Percentiles rank a stretch among this genome's conserved stretches.
These are phyloP conservation scores for Andrena bucephala DNA, from an alignment of 2,888 invertebrate species.

Conservation along the genomic window DNA sequence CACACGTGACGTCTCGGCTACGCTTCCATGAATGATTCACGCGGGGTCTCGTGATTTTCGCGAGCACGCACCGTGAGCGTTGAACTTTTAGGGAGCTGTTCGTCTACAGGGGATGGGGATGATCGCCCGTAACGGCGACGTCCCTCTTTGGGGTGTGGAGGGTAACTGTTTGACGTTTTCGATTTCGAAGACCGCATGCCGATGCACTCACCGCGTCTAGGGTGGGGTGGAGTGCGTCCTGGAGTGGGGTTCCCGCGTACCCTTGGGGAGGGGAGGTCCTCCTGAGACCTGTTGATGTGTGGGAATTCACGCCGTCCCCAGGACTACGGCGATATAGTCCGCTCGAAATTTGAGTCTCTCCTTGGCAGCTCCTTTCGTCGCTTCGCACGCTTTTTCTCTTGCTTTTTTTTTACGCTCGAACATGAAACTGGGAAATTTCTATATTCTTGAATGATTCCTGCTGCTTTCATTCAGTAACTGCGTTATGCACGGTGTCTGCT, in stretches of 20 bases:
- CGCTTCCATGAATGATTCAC: neutral
- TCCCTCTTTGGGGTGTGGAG: slow-evolving; percentile 77
- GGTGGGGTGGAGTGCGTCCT: slow-evolving; percentile 69
- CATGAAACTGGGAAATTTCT: slow-evolving; percentile 13
- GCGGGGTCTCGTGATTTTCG: neutral
- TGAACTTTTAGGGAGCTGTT: neutral
- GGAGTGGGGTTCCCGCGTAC: slow-evolving; percentile 74
- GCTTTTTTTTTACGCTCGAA: neutral
- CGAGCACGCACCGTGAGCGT: neutral
- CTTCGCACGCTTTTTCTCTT: slow-evolving; percentile 16
- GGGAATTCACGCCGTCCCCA: slow-evolving; percentile 82
- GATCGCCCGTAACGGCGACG: slow-evolving; percentile 62
- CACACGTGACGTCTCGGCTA: slow-evolving; percentile 16
- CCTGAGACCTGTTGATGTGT: slow-evolving; percentile 84
- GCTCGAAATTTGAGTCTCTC: slow-evolving; percentile 61
- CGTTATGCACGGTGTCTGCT: no score
- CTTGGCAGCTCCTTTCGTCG: slow-evolving; percentile 9
- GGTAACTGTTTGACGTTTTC: slow-evolving; percentile 85
- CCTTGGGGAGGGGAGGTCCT: slow-evolving; percentile 76
- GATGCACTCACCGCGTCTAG: slow-evolving; percentile 77
- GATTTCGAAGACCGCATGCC: slow-evolving; percentile 84
- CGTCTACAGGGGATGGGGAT: slow-evolving; percentile 22
- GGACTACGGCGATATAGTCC: slow-evolving; percentile 58
- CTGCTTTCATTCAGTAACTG: neutral
- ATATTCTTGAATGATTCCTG: neutral